phyloP scores from a whole-genome alignment of 2,888 invertebrate genomes.

The Phyto melanocephala region DNA sequence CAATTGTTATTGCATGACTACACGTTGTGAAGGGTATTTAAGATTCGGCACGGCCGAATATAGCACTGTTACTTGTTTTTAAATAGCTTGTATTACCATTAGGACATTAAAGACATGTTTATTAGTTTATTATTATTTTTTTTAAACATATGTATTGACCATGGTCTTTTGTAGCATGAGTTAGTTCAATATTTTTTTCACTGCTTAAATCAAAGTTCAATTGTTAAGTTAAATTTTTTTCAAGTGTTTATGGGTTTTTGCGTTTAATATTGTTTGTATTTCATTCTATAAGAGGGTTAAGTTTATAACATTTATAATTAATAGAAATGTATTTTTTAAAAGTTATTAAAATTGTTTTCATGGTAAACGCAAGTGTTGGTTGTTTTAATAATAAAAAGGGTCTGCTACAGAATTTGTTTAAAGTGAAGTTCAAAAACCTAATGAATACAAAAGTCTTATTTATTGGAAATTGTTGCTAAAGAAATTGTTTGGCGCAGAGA shows the following conservation, averaged over 20 bases:
- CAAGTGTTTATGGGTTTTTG: neutral
- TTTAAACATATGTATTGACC: neutral
- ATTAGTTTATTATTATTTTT: neutral
- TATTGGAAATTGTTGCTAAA: too few species aligned
- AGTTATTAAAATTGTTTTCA: too few species aligned
- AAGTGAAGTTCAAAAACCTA: slow-evolving; percentile 28
- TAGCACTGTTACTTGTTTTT: neutral
- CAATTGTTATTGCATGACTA: too few species aligned
- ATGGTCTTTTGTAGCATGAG: neutral
- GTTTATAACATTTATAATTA: neutral
- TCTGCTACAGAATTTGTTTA: slow-evolving; percentile 1
- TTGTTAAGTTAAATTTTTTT: neutral
- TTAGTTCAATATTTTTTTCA: neutral
- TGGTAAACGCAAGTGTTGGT: neutral
- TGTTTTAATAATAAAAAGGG: neutral
- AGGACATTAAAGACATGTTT: too few species aligned
- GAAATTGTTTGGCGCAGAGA: too few species aligned
- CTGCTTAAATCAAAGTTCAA: neutral
- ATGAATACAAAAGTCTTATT: neutral
- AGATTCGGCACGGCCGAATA: too few species aligned
- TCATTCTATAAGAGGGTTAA: slow-evolving; percentile 9
- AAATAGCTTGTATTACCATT: too few species aligned
- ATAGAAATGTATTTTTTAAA: neutral
- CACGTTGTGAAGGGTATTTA: too few species aligned
- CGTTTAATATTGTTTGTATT: neutral